These are phyloP conservation scores for Phalacrocorax brasilianus DNA, from an alignment of 2,113 vertebrate genomes.

Conservation along the genomic window DNA sequence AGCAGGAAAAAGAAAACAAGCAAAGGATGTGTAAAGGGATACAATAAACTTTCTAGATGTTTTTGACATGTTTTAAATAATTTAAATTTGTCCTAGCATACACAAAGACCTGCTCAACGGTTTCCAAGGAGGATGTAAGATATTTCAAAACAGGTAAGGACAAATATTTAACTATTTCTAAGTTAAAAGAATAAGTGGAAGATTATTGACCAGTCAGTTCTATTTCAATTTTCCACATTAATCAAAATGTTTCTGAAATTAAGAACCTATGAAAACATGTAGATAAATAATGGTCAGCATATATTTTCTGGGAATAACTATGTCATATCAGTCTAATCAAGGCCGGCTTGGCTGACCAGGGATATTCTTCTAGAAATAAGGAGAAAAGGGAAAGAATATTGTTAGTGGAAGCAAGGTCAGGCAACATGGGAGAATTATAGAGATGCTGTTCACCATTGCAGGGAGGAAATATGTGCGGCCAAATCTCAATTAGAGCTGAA, in stretches of 20 bases:
- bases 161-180: neutral
- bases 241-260: neutral
- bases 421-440: too few relatives aligned
- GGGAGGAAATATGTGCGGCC: too few relatives aligned
- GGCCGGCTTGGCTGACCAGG: too few relatives aligned
- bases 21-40: neutral
- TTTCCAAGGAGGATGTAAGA: neutral
- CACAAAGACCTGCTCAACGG: neutral
- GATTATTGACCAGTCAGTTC: neutral
- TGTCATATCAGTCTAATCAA: neutral
- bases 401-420: too few relatives aligned
- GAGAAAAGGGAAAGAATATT: too few relatives aligned
- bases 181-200: neutral
- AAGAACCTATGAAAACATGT: neutral
- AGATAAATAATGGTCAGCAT: neutral
- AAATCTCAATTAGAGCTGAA: too few relatives aligned
- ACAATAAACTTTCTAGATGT: neutral
- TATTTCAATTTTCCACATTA: neutral
- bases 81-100: neutral
- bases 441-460: too few relatives aligned
- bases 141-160: neutral
- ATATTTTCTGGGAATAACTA: neutral
- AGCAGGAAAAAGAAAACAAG: neutral
- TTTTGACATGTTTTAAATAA: neutral
- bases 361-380: too few relatives aligned